Evolutionary conservation across 2,797 vertebrate genomes (phyloP).

Genomic region (Myiotriccus ornatus): DNA sequence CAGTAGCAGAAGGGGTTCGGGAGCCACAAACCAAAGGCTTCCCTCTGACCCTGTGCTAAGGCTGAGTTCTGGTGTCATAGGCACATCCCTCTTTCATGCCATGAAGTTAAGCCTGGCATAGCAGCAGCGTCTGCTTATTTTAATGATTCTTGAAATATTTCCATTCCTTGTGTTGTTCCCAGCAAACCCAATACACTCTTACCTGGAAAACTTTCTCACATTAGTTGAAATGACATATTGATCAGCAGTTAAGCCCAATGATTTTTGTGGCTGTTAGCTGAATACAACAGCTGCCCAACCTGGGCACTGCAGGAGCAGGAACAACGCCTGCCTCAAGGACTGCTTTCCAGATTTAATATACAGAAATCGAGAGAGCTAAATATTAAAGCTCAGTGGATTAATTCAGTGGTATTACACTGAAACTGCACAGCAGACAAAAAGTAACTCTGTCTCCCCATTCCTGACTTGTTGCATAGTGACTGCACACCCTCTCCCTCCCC

Average conservation of each 20-base stretch:
- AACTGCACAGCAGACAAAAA: not conserved
- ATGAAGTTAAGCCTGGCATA: not conserved
- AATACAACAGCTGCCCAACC: not conserved
- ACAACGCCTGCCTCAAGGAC: not conserved
- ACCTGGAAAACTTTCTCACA: not conserved
- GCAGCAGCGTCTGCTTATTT: not conserved
- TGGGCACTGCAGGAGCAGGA: not conserved
- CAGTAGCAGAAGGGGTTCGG: not conserved
- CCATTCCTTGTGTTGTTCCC: not conserved
- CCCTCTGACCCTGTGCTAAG: not conserved
- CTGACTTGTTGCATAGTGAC: not conserved
- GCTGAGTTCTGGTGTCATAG: not conserved
- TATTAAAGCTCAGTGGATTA: not conserved
- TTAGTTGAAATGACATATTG: not conserved
- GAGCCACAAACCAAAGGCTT: not conserved
- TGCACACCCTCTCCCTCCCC: not conserved
- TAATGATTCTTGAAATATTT: not conserved
- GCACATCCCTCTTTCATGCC: not conserved
- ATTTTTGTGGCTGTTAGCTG: not conserved
- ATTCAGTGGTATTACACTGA: not conserved
- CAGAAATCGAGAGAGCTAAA: not conserved
- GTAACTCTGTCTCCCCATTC: not conserved
- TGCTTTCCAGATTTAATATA: not conserved
- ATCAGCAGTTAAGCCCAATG: not conserved
- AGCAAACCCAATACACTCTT: not conserved